These are phyloP conservation scores for Silurus glanis DNA, from an alignment of 2,113 vertebrate species.

Conservation along the genomic window DNA sequence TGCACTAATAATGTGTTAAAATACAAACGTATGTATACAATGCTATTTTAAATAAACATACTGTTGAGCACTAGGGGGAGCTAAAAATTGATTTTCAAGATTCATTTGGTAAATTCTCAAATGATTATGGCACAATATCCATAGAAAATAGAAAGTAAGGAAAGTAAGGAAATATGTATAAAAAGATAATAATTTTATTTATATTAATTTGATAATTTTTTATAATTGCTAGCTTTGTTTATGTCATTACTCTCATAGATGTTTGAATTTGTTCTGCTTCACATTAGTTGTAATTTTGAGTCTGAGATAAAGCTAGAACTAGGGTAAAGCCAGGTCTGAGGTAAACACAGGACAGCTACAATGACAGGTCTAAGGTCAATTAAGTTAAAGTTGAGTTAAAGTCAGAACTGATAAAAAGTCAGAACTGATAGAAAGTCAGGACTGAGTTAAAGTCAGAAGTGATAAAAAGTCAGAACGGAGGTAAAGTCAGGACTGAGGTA, in stretches of 20 bases:
- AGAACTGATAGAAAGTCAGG: background rate
- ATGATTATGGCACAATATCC: background rate
- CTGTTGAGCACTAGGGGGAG: background rate
- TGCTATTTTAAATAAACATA: slow-evolving; percentile 1
- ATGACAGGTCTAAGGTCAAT: no score
- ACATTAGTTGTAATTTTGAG: background rate
- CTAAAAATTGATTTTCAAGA: background rate
- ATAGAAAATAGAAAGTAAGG: background rate
- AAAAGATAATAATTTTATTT: background rate
- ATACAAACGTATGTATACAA: background rate
- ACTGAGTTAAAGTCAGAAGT: background rate
- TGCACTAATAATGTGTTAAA: background rate
- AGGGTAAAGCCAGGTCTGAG: background rate
- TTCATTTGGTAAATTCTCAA: background rate
- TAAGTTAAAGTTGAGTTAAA: no score
- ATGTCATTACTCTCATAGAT: background rate
- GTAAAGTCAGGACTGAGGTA: background rate
- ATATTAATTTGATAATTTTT: background rate
- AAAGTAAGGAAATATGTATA: background rate
- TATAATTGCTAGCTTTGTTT: background rate
- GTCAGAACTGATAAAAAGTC: background rate
- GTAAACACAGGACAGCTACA: background rate
- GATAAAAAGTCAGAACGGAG: background rate
- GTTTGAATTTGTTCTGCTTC: background rate
- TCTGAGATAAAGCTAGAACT: background rate